phyloP scores from a whole-genome alignment of 2,888 invertebrate genomes.

The Rhamnusium bicolor region DNA sequence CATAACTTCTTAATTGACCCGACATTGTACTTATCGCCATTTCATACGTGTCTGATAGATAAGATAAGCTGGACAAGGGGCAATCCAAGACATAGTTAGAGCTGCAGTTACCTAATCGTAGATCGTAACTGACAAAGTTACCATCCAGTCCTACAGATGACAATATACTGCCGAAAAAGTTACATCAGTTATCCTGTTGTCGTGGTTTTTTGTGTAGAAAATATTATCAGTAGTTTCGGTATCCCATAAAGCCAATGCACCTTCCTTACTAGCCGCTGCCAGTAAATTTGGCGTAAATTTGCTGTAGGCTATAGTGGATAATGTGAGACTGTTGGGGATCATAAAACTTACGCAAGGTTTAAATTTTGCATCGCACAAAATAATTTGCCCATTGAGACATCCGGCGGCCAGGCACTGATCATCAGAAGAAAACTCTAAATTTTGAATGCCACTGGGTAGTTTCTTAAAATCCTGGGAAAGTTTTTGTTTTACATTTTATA shows the following conservation, averaged over 20 bases:
- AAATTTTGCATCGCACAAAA: slow-evolving; percentile 51
- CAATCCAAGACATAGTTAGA: slow-evolving; percentile 51
- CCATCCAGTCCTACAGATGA: slow-evolving; percentile 56
- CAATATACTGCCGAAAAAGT: slow-evolving; percentile 49
- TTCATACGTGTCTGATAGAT: slow-evolving; percentile 50
- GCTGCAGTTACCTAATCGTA: slow-evolving; percentile 43
- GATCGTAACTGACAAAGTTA: slow-evolving; percentile 54
- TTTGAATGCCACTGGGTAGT: slow-evolving; percentile 55
- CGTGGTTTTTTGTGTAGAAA: slow-evolving; percentile 47
- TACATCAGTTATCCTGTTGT: slow-evolving; percentile 52
- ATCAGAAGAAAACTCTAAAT: slow-evolving; percentile 59
- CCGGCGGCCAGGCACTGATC: slow-evolving; percentile 58
- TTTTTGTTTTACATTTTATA: slow-evolving; percentile 22
- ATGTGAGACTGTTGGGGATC: slow-evolving; percentile 53
- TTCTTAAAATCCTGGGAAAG: slow-evolving; percentile 20
- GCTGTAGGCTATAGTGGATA: slow-evolving; percentile 52
- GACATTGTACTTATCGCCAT: slow-evolving; percentile 54
- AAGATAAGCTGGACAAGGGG: slow-evolving; percentile 53
- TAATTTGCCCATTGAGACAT: slow-evolving; percentile 51
- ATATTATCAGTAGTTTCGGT: slow-evolving; percentile 49
- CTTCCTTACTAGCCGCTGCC: slow-evolving; percentile 55
- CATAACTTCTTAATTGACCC: slow-evolving; percentile 57
- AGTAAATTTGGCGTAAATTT: slow-evolving; percentile 47
- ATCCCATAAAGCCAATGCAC: slow-evolving; percentile 54
- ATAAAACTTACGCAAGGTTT: slow-evolving; percentile 54